Evolutionary conservation across 2,113 vertebrate genomes (phyloP).

Genomic region (Danionella cerebrum): DNA sequence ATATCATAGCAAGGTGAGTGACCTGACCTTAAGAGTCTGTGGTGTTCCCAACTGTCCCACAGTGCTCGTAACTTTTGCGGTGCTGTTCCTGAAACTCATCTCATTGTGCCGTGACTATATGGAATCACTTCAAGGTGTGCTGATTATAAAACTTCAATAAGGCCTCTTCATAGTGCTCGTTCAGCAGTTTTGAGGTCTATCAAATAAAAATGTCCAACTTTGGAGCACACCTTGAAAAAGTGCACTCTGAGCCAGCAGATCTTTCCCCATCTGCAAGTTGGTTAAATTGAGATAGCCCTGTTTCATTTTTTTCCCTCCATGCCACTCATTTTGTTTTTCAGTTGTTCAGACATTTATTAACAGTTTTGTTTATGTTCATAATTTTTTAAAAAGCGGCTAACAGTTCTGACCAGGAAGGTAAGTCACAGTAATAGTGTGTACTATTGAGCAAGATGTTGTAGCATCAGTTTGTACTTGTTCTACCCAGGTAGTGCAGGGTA

Average conservation of each 20-base stretch:
- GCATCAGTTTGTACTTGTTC: too few relatives aligned
- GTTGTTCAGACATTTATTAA: conserved; percentile 16
- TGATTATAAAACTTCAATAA: neutral
- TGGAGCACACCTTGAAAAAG: neutral
- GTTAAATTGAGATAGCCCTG: neutral
- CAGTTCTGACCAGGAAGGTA: conserved; percentile 58
- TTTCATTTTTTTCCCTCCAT: conserved; percentile 1
- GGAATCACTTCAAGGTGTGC: neutral
- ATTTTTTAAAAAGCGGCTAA: conserved; percentile 60
- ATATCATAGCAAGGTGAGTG: neutral
- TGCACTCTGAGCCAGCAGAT: too few relatives aligned
- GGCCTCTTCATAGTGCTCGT: neutral
- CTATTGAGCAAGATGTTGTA: conserved; percentile 1
- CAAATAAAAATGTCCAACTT: neutral
- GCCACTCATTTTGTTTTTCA: conserved; percentile 6
- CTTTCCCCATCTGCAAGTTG: neutral
- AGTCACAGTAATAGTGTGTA: conserved; percentile 46
- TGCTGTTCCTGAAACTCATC: neutral
- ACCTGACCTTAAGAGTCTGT: conserved; percentile 2
- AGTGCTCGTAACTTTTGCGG: neutral
- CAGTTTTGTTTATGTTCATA: conserved; percentile 50
- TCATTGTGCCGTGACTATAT: neutral
- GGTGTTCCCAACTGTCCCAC: neutral
- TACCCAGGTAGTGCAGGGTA: neutral
- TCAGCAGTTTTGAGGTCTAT: neutral